Percentiles rank a stretch among this genome's conserved stretches.
These are phyloP conservation scores for Tursiops truncatus DNA, from an alignment of 2,113 vertebrate species.

Conservation along the genomic window DNA sequence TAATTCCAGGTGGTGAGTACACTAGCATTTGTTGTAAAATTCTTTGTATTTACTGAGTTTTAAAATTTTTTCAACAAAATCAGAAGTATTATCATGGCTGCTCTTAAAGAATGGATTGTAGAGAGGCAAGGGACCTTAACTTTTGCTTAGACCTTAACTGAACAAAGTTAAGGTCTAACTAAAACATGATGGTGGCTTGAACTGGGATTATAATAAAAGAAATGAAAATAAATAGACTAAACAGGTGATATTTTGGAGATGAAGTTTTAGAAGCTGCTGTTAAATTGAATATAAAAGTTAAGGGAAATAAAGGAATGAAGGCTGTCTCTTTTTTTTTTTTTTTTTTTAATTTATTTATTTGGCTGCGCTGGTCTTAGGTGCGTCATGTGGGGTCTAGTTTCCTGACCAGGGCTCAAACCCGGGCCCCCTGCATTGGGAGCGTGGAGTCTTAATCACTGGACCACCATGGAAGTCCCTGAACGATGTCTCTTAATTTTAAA, in stretches of 20 bases:
- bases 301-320: not conserved
- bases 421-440: too few species aligned
- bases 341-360: too few species aligned
- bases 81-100: not conserved
- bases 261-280: not conserved
- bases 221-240: not conserved
- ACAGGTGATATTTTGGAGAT: not conserved
- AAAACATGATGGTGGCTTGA: not conserved
- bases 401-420: too few species aligned
- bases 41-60: slow-evolving; percentile 32
- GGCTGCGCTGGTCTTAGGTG: too few species aligned
- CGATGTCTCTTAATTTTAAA: slow-evolving; percentile 14
- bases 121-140: not conserved
- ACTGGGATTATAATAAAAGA: not conserved
- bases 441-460: too few species aligned
- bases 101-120: slow-evolving; percentile 17
- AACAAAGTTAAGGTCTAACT: not conserved
- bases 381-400: too few species aligned
- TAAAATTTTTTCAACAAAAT: slow-evolving; percentile 42
- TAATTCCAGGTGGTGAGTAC: not conserved
- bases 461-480: not conserved
- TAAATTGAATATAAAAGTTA: not conserved
- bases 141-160: too few species aligned
- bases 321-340: not conserved
- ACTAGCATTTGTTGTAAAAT: not conserved